Percentiles rank a stretch among this genome's conserved stretches.
Conservation (phyloP, 2,113 vertebrate species). For the Oxyruncus cristatus region DNA sequence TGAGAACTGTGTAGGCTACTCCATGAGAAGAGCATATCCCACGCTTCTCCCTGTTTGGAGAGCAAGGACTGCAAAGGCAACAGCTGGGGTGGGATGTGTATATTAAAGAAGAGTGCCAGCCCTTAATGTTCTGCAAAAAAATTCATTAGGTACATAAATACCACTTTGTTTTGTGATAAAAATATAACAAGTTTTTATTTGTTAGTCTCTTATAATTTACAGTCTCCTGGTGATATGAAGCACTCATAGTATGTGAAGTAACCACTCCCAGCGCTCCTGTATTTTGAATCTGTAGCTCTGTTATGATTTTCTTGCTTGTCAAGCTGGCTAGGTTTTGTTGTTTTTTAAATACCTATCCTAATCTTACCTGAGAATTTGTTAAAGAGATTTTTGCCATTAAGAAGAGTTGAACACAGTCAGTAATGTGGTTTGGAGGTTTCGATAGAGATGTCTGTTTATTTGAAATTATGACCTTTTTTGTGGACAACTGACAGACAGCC, state of each 20-base stretch:
- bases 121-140: neutral
- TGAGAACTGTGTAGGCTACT: neutral
- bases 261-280: neutral
- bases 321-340: neutral
- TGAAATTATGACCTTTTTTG: neutral
- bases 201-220: neutral
- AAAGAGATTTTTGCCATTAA: neutral
- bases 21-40: neutral
- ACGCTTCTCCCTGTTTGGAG: neutral
- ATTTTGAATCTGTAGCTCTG: neutral
- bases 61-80: neutral
- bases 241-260: neutral
- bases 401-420: neutral
- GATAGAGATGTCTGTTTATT: neutral
- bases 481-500: neutral
- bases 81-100: slow-evolving; percentile 5
- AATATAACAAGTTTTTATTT: neutral
- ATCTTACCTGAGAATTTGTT: neutral
- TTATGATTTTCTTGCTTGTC: neutral
- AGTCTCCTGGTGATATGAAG: neutral
- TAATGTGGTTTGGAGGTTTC: neutral
- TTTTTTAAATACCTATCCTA: neutral
- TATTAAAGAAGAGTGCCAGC: neutral
- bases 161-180: neutral
- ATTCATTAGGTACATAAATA: neutral